Percentiles rank a stretch among this genome's conserved stretches.
These are phyloP conservation scores for Coendou prehensilis DNA, from an alignment of 2,797 vertebrate species.

Conservation along the genomic window DNA sequence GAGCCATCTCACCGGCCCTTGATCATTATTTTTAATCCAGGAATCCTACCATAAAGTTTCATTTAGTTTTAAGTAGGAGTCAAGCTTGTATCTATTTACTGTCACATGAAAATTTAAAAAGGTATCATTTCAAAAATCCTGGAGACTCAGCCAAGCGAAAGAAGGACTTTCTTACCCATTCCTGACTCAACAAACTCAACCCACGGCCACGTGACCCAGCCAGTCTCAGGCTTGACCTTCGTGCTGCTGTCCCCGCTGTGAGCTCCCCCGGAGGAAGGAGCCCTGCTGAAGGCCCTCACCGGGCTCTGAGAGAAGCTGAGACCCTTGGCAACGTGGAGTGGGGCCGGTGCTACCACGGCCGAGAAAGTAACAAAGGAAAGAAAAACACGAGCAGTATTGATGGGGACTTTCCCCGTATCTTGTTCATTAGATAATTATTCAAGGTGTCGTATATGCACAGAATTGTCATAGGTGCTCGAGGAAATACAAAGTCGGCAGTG, in stretches of 20 bases:
- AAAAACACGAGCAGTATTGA: not conserved
- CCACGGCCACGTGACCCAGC: not conserved
- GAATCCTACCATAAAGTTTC: not conserved
- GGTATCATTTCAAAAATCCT: slow-evolving; percentile 36
- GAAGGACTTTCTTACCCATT: not conserved
- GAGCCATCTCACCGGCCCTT: no score
- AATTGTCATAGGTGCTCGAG: not conserved
- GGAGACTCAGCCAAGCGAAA: not conserved
- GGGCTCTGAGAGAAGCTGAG: not conserved
- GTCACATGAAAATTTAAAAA: slow-evolving; percentile 27
- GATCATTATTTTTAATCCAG: slow-evolving; percentile 8
- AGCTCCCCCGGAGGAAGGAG: slow-evolving; percentile 72
- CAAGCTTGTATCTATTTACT: not conserved
- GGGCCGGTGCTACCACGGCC: not conserved
- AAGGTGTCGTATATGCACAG: not conserved
- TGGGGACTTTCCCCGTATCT: not conserved
- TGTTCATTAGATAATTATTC: not conserved
- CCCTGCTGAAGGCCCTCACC: not conserved
- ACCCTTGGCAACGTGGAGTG: accelerated
- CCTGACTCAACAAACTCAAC: not conserved
- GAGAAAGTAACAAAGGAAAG: slow-evolving; percentile 7
- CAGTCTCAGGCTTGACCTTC: not conserved
- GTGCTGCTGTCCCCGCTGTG: slow-evolving; percentile 23
- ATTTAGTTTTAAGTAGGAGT: not conserved
- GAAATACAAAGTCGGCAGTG: slow-evolving; percentile 38